phyloP scores from a whole-genome alignment of 2,797 vertebrate species.

The Loris lydekkerianus region DNA sequence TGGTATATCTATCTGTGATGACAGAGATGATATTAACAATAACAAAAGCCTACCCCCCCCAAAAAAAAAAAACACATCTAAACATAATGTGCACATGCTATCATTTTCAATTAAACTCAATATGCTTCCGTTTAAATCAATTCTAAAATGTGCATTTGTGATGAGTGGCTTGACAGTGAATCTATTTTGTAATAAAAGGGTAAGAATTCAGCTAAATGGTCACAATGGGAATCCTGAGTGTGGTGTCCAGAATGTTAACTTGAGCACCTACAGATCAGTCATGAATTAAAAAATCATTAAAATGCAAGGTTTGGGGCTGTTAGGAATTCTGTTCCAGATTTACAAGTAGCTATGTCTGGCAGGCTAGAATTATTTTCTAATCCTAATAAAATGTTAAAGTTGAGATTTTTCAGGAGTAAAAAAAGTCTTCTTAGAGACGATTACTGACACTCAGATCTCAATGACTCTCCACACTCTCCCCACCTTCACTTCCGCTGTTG shows the following conservation, averaged over 20 bases:
- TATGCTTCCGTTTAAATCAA: neutral
- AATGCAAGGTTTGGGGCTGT: neutral
- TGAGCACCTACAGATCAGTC: neutral
- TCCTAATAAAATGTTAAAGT: neutral
- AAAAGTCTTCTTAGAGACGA: neutral
- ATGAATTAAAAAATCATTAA: neutral
- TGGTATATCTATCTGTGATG: conserved; percentile 76
- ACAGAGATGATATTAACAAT: neutral
- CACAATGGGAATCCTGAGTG: neutral
- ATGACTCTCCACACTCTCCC: rapidly evolving
- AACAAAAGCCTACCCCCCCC: neutral
- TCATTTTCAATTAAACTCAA: neutral
- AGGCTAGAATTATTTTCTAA: neutral
- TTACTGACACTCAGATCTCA: no score
- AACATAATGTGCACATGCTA: neutral
- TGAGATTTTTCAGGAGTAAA: neutral
- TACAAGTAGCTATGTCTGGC: neutral
- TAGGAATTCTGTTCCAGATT: neutral
- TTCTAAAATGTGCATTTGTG: neutral
- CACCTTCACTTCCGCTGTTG: neutral
- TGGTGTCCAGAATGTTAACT: neutral
- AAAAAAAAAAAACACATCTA: neutral
- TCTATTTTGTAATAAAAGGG: neutral
- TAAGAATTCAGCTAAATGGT: neutral
- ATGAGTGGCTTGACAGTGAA: neutral